Evolutionary conservation across 2,797 vertebrate species (phyloP), one percentile per base, ranked within the genome.

Genomic region (Clarias platycephalus): DNA sequence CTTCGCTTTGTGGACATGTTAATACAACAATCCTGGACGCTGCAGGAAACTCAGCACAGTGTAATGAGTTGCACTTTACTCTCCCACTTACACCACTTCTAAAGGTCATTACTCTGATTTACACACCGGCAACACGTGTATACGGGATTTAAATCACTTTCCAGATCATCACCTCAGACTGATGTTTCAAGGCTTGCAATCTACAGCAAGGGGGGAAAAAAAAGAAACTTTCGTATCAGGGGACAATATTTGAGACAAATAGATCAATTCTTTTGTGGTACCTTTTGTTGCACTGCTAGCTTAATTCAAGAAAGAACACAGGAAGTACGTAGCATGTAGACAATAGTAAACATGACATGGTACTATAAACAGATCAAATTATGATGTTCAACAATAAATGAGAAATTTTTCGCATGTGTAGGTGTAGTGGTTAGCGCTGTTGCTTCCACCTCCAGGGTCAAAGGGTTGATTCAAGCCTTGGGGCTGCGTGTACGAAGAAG

Each of bases 21-120:
- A 82, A 60, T 49, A 57, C 67, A 9, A 37, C 16, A 63, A 85
- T 77, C 66, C 79, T 66, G 37, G 57, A 13, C 71, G 63, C 77
- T 80, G 77, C 83, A 84, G 83, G 83, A 71, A 80, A 62, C 49
- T 40, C 71, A 16, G 70, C 67, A 67, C 28, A 84, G 40, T 31
- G 10, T 84, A 84, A 84, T 74, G 83, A 80, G 77, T 37, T 74
- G 37, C 71, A 80, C 44, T 85, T 74, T 34, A 44, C 70, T 72
- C 28, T 85, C 76, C 53, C 74, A 62, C 68, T 80, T 82, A 4
- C 76, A 81, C 34, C 79, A 63, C 64, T 57, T 68, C 28, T 62
- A 68, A 80, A 84, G 77, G 63, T 20, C 37, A 77, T 28, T 55
- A 81, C 22, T 76, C 44, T 57, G 72, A 85, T 63, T 83, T 18